Conservation (phyloP, 2,113 vertebrate genomes). For the Uropsilus gracilis region DNA sequence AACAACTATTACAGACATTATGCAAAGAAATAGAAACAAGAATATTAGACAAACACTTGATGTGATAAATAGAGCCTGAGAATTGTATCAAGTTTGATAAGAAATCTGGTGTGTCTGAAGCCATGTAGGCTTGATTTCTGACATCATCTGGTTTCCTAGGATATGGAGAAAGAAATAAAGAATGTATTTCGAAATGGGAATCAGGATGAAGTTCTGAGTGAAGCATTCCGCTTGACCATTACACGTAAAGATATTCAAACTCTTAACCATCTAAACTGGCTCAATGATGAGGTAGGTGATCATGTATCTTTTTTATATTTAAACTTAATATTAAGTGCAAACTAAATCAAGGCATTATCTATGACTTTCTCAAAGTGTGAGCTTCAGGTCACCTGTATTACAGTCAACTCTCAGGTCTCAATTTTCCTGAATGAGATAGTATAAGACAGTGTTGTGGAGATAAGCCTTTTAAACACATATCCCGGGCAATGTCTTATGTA, state of each 20-base stretch:
- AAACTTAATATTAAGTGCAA: not conserved
- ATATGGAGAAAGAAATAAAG: conserved; percentile 94
- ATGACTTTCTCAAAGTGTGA: conserved; percentile 19
- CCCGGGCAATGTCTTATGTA: not conserved
- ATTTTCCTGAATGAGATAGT: conserved; percentile 10
- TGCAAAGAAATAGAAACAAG: not conserved
- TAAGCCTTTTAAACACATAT: not conserved
- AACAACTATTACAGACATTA: not conserved
- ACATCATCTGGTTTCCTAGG: conserved; percentile 82
- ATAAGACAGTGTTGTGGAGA: not conserved
- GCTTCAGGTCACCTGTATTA: not conserved
- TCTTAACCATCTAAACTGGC: conserved; percentile 97
- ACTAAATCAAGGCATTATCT: conserved; percentile 7
- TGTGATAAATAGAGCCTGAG: not conserved
- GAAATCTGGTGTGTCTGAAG: not conserved
- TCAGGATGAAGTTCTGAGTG: conserved; percentile 95
- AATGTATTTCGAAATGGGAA: conserved; percentile 89
- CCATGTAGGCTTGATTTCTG: conserved; percentile 28
- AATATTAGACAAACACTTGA: not conserved
- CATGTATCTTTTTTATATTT: not conserved
- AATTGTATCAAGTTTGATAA: not conserved
- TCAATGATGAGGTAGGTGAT: conserved; percentile 94
- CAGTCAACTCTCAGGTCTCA: not conserved
- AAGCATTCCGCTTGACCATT: conserved; percentile 95
- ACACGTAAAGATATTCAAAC: conserved; percentile 97